Evolutionary conservation across 2,888 invertebrate species (phyloP).

Genomic region (Danaus chrysippus): DNA sequence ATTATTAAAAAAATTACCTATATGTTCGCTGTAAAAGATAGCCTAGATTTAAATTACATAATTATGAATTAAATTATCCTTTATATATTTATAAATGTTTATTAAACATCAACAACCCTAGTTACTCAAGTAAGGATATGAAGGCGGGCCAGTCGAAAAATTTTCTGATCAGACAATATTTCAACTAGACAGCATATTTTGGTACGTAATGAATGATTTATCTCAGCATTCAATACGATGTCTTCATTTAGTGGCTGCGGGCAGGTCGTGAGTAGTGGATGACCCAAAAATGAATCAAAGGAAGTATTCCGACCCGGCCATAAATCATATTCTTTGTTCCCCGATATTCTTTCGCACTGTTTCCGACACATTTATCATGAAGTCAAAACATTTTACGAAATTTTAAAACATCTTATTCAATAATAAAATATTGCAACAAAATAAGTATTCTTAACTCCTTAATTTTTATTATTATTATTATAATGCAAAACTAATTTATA

Average conservation of each 20-base stretch:
- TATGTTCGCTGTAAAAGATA: too few species aligned
- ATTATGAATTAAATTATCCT: too few species aligned
- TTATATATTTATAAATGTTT: too few species aligned
- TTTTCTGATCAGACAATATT: slow-evolving; percentile 45
- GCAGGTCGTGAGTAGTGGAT: slow-evolving; percentile 71
- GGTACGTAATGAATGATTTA: slow-evolving; percentile 56
- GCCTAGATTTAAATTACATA: too few species aligned
- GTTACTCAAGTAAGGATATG: slow-evolving; percentile 23
- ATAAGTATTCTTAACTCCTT: too few species aligned
- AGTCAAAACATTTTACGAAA: slow-evolving; percentile 40
- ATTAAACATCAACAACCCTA: slow-evolving; percentile 21
- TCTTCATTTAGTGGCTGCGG: slow-evolving; percentile 69
- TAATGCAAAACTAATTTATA: too few species aligned
- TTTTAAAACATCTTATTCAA: background rate
- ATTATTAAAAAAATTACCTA: too few species aligned
- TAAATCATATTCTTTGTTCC: slow-evolving; percentile 71
- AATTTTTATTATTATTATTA: too few species aligned
- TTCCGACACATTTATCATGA: slow-evolving; percentile 55
- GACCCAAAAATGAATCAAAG: slow-evolving; percentile 65
- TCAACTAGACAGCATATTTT: slow-evolving; percentile 56
- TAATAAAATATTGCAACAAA: too few species aligned
- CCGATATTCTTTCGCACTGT: slow-evolving; percentile 55
- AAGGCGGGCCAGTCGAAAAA: slow-evolving; percentile 28
- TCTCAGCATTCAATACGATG: slow-evolving; percentile 62
- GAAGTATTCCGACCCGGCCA: slow-evolving; percentile 60